Conservation (phyloP, 2,888 invertebrate genomes). For the Acanthopleura granulata region DNA sequence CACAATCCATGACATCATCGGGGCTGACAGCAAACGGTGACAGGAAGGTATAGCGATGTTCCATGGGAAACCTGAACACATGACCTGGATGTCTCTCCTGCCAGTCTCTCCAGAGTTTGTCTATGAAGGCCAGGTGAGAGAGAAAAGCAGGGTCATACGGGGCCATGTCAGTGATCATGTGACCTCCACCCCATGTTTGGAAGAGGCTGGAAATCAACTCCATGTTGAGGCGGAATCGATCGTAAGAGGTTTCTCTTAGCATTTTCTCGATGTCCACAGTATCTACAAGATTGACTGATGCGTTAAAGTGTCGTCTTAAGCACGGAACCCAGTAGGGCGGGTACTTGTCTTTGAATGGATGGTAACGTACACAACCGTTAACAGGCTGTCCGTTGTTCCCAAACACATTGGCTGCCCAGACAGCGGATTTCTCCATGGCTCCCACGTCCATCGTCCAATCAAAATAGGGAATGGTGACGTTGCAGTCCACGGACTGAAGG, state of each 20-base stretch:
- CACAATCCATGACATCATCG: slow-evolving; percentile 62
- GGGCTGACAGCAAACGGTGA: slow-evolving; percentile 58
- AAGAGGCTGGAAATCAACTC: slow-evolving; percentile 53
- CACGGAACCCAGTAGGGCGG: slow-evolving; percentile 61
- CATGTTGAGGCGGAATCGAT: slow-evolving; percentile 53
- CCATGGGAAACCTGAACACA: slow-evolving; percentile 50
- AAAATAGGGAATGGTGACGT: slow-evolving; percentile 66
- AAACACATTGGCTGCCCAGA: slow-evolving; percentile 64
- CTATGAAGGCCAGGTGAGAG: slow-evolving; percentile 63
- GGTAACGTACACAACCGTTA: slow-evolving; percentile 57
- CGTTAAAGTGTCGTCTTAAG: slow-evolving; percentile 58
- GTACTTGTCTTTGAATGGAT: slow-evolving; percentile 62
- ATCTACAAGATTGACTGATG: slow-evolving; percentile 55
- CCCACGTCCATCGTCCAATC: slow-evolving; percentile 67
- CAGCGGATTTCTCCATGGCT: slow-evolving; percentile 46
- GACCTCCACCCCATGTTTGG: slow-evolving; percentile 64
- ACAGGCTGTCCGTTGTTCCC: slow-evolving; percentile 60
- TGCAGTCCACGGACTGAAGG: slow-evolving; percentile 58
- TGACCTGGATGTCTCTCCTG: slow-evolving; percentile 49
- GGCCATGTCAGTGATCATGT: slow-evolving; percentile 58
- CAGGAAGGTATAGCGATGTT: slow-evolving; percentile 55
- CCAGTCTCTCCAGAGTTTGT: slow-evolving; percentile 66
- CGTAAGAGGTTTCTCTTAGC: slow-evolving; percentile 50
- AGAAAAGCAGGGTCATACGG: slow-evolving; percentile 65
- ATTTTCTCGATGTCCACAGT: slow-evolving; percentile 59